Percentiles rank a stretch among this genome's conserved stretches.
phyloP scores from a whole-genome alignment of 2,797 vertebrate species.

The Aviceda cuculoides region DNA sequence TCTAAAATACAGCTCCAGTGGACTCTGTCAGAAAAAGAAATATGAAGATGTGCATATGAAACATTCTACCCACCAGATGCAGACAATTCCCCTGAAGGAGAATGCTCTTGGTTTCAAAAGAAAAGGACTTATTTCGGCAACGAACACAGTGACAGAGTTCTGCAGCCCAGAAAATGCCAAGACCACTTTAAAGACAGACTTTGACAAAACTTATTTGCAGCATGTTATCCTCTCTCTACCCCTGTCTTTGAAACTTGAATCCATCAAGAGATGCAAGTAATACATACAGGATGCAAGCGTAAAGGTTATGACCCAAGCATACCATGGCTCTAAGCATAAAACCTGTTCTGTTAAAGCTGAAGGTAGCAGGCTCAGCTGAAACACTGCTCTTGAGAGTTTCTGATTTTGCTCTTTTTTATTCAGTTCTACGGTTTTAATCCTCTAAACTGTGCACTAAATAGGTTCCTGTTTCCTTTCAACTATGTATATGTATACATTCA shows the following conservation, averaged over 20 bases:
- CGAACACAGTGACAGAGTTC: neutral
- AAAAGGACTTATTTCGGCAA: neutral
- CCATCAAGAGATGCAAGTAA: neutral
- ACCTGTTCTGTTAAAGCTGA: neutral
- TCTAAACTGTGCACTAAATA: neutral
- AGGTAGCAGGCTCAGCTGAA: neutral
- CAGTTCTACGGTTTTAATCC: neutral
- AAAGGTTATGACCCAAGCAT: neutral
- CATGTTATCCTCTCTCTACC: neutral
- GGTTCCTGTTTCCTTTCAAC: neutral
- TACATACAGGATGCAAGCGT: neutral
- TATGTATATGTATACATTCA: neutral
- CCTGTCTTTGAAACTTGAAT: neutral
- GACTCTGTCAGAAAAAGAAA: neutral
- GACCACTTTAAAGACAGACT: neutral
- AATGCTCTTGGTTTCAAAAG: neutral
- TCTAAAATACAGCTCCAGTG: neutral
- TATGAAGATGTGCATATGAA: neutral
- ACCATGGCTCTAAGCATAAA: neutral
- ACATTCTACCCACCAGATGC: neutral
- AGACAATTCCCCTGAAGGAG: neutral
- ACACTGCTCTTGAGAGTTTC: neutral
- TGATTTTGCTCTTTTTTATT: neutral
- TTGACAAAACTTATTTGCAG: neutral
- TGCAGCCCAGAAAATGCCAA: neutral